Conservation (phyloP, 2,888 invertebrate species). For the Orthosia gracilis region DNA sequence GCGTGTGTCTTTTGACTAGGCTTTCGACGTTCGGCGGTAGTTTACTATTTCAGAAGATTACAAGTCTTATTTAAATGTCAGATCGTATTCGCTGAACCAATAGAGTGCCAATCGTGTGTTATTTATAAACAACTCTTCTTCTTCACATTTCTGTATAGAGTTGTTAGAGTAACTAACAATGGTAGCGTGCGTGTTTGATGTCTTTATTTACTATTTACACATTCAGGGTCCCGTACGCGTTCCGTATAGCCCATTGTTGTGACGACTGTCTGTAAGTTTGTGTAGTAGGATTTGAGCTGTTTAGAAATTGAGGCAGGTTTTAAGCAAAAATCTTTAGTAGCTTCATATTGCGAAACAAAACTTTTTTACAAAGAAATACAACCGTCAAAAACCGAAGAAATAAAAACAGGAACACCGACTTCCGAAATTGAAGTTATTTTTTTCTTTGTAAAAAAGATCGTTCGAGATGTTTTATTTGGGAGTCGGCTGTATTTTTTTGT, state of each 20-base stretch:
- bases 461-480: too few relatives aligned
- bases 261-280: slow-evolving; percentile 19
- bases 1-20: too few relatives aligned
- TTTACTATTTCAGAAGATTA: not conserved
- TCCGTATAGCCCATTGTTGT: slow-evolving; percentile 29
- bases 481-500: too few relatives aligned
- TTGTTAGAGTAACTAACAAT: slow-evolving; percentile 35
- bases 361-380: too few relatives aligned
- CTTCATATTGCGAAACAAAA: not conserved
- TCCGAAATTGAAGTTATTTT: too few relatives aligned
- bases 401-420: too few relatives aligned
- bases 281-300: not conserved
- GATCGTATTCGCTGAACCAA: slow-evolving; percentile 11
- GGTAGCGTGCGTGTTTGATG: slow-evolving; percentile 48
- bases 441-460: too few relatives aligned
- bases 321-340: not conserved
- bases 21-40: not conserved
- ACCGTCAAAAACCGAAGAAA: too few relatives aligned
- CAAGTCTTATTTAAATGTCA: not conserved
- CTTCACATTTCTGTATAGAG: slow-evolving; percentile 15
- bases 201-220: slow-evolving; percentile 54
- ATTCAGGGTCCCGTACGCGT: slow-evolving; percentile 35
- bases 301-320: not conserved
- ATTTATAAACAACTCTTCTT: slow-evolving; percentile 37
- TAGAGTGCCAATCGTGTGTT: slow-evolving; percentile 28